A percentile compares a stretch with the other conserved stretches of the same genome.
Evolutionary conservation across 2,113 vertebrate genomes (phyloP).

Genomic region (Alligator mississippiensis): DNA sequence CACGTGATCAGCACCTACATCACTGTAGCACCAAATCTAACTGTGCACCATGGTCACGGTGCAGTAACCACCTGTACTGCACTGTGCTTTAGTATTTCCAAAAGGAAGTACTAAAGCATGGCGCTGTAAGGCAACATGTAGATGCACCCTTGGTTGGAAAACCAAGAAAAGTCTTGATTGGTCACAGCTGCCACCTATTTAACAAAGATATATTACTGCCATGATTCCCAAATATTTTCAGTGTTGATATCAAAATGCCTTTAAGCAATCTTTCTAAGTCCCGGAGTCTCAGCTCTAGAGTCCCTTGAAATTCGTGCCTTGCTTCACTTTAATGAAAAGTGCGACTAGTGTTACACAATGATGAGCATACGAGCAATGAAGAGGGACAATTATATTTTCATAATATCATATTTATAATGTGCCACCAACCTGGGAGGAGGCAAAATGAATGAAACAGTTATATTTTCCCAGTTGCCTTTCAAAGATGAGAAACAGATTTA

Average conservation of each 20-base stretch:
- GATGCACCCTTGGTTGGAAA: too few species aligned
- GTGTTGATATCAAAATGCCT: slow-evolving; percentile 8
- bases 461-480: background rate
- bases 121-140: too few species aligned
- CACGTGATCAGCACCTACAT: too few species aligned
- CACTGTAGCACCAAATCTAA: too few species aligned
- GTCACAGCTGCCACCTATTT: slow-evolving; percentile 3
- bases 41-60: too few species aligned
- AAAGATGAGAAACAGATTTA: background rate
- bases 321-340: slow-evolving; percentile 29
- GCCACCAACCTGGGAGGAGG: background rate
- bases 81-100: too few species aligned
- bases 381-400: background rate
- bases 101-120: too few species aligned
- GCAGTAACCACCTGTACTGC: too few species aligned
- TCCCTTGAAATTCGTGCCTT: background rate
- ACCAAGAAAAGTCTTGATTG: too few species aligned
- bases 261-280: slow-evolving; percentile 32
- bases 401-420: slow-evolving; percentile 9
- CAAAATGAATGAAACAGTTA: background rate
- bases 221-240: slow-evolving; percentile 1
- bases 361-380: slow-evolving; percentile 21
- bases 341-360: background rate
- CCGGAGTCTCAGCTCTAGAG: background rate
- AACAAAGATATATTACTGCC: background rate